Evolutionary conservation across 2,113 vertebrate species (phyloP).

Genomic region (Chionis minor): DNA sequence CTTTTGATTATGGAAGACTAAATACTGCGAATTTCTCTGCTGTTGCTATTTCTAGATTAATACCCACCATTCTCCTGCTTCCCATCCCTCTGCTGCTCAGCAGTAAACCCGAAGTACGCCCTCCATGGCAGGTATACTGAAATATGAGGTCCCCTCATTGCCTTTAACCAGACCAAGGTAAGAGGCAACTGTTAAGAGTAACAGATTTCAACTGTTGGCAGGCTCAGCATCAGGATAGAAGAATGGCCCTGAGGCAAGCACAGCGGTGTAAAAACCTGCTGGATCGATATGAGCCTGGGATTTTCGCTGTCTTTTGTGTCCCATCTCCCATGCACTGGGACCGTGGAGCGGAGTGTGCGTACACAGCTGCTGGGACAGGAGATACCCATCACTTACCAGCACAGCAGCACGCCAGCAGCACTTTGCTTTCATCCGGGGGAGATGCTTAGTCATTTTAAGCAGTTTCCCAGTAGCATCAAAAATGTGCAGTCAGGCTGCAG

Average conservation of each 20-base stretch:
- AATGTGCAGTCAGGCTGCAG: neutral
- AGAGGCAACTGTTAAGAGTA: neutral
- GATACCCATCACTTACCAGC: neutral
- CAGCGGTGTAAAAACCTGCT: rapidly evolving
- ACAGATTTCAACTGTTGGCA: neutral
- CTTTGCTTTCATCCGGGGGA: neutral
- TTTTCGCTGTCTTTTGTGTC: rapidly evolving
- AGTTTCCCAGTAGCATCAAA: neutral
- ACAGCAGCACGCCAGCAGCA: rapidly evolving
- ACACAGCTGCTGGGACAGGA: neutral
- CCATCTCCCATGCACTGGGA: neutral
- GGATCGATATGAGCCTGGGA: neutral
- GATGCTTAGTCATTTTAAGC: neutral
- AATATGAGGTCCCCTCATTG: neutral
- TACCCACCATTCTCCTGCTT: neutral
- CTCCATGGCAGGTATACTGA: neutral
- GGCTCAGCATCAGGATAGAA: neutral
- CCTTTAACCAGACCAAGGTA: neutral
- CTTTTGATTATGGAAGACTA: neutral
- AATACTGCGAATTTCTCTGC: neutral
- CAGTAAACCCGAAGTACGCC: rapidly evolving
- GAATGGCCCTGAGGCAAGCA: neutral
- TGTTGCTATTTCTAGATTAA: neutral
- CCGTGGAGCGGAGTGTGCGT: rapidly evolving
- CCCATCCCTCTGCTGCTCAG: neutral